A percentile compares a stretch with the other conserved stretches of the same genome.
These are phyloP conservation scores for Atherinosoma microstoma DNA, from an alignment of 2,797 vertebrate species.

Conservation along the genomic window DNA sequence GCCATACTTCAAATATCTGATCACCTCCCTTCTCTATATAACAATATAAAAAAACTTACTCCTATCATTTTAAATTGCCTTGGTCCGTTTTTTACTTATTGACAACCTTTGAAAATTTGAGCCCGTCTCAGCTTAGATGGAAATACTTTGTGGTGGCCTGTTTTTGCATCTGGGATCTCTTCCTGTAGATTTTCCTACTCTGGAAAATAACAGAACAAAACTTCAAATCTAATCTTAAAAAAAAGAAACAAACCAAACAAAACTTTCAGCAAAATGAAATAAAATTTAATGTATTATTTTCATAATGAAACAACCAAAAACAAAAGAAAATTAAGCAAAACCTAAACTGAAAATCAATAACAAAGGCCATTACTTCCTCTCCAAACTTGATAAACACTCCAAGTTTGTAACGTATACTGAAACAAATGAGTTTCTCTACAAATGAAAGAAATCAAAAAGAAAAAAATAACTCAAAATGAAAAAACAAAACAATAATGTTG, in stretches of 20 bases:
- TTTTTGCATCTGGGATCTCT: not conserved
- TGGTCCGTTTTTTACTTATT: constrained; percentile 38
- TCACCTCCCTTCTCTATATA: not conserved
- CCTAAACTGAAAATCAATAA: constrained; percentile 69
- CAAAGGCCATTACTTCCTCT: constrained; percentile 88
- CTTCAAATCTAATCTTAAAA: constrained; percentile 77
- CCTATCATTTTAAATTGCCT: constrained; percentile 12
- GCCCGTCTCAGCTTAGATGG: not conserved
- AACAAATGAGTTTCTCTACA: constrained; percentile 77
- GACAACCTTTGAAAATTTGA: constrained; percentile 4
- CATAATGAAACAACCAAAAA: constrained; percentile 91
- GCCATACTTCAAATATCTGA: not conserved
- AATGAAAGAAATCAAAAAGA: constrained; percentile 34
- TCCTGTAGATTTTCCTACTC: constrained; percentile 11
- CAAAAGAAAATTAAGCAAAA: constrained; percentile 68
- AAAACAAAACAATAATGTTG: constrained; percentile 48
- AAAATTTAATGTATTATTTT: constrained; percentile 99
- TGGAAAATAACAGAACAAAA: constrained; percentile 40
- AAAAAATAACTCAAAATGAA: constrained; percentile 47
- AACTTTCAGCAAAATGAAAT: constrained; percentile 96
- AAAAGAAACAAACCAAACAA: constrained; percentile 88
- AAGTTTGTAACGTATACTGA: constrained; percentile 76
- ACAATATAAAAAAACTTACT: not conserved
- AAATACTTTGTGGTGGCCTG: not conserved
- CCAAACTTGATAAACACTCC: constrained; percentile 86